Base-by-base conservation (phyloP, 1,140 invertebrate genomes). In the Drosophila athabasca region DNA sequence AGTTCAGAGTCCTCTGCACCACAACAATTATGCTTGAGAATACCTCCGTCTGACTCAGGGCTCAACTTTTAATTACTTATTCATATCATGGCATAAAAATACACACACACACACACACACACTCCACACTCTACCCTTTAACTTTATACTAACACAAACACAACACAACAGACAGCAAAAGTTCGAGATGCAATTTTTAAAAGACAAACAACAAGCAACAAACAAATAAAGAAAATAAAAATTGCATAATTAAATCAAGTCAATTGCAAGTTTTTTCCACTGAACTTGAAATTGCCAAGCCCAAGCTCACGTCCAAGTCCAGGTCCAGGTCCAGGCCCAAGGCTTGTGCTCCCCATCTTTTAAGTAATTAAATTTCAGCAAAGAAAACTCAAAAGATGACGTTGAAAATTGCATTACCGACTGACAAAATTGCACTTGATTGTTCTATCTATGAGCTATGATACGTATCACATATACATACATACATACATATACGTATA, bases 241-340 rank as follows among this genome's bases (percentile, higher is more conserved):
- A 69, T 69, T 57, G 29, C 55, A 61, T 65, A 82, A 82, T 82
- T 83, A 70, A 82, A 73, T 82, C 62, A 82, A 82, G 60, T 45
- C 59, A 74, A 83, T 69, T 69, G 66, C 66, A 69, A 64, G 50
- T 43, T 58, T 64, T 39, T 73, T 78, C 24, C 52, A 46, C 46
- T 82, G 79, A 67, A 74, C 79, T 70, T 82, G 79, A 74, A 81
- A 70, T 62, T 74, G 11, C 57, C 66, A 43, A 45, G 62, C n/a
- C 57, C 26, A 35, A 19, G 54, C 8, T 44, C 6, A n/a, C n/a
- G n/a, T n/a, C n/a, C n/a, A n/a, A n/a, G n/a, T n/a, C n/a, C n/a
- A 17, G 13, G n/a, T 31, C 17, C 26, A 6, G 26, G 6, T 6
- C 26, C 26, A 29, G 26, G 24, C 24, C 3, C 24, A 17, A 6